These are phyloP conservation scores for Hybos culiciformis DNA, from an alignment of 2,888 invertebrate genomes.

Conservation along the genomic window DNA sequence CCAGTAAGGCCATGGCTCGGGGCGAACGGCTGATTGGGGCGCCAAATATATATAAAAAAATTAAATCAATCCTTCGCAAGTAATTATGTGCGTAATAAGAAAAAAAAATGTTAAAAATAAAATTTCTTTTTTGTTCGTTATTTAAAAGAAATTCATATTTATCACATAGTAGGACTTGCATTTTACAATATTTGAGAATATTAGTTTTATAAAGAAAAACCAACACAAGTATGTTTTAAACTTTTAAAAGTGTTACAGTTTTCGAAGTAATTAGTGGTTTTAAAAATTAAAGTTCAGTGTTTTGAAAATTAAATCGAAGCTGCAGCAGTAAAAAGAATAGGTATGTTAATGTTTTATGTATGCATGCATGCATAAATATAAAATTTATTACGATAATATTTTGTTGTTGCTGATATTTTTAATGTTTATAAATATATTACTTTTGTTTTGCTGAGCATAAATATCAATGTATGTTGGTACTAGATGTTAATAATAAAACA, in stretches of 20 bases:
- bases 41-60: not conserved
- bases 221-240: not conserved
- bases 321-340: not conserved
- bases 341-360: conserved; percentile 1
- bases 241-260: conserved; percentile 1
- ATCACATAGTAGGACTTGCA: too few relatives aligned
- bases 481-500: too few relatives aligned
- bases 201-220: too few relatives aligned
- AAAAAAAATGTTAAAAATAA: not conserved
- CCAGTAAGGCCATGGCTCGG: conserved; percentile 1
- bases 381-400: too few relatives aligned
- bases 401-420: too few relatives aligned
- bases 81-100: not conserved
- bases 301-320: not conserved
- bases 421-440: too few relatives aligned
- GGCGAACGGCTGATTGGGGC: not conserved
- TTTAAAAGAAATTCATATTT: not conserved
- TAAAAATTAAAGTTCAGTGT: conserved; percentile 1
- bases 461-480: too few relatives aligned
- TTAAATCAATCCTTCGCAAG: not conserved
- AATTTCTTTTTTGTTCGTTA: not conserved
- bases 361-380: not conserved
- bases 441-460: too few relatives aligned
- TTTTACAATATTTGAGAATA: not conserved
- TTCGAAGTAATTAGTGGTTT: not conserved